These are phyloP conservation scores for Rhynchomys soricoides DNA, from an alignment of 2,113 vertebrate species.

Conservation along the genomic window DNA sequence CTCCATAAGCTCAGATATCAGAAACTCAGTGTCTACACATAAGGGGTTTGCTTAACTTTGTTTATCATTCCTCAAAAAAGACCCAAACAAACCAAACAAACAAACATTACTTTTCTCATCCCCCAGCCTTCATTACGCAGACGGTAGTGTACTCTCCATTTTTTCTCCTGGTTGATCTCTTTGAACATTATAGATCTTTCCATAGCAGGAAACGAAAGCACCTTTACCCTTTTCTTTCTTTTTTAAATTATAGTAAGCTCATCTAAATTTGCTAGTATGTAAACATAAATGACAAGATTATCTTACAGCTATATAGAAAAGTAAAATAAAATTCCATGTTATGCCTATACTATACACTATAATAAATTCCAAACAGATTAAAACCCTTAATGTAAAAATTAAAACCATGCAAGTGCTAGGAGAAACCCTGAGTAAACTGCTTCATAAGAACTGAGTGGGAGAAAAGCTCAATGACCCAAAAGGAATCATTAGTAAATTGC, in stretches of 20 bases:
- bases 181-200: background rate
- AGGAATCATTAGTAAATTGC: background rate
- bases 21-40: background rate
- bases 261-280: background rate
- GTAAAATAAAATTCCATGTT: background rate
- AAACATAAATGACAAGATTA: background rate
- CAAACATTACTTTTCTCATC: background rate
- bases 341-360: background rate
- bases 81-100: too few relatives aligned
- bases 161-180: background rate
- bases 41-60: background rate
- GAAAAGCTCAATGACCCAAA: background rate
- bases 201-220: background rate
- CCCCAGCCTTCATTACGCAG: background rate
- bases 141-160: background rate
- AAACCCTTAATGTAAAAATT: background rate
- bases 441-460: background rate
- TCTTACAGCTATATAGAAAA: background rate
- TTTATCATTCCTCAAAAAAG: background rate
- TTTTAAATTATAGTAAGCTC: background rate
- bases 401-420: background rate
- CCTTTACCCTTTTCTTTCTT: background rate
- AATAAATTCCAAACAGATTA: background rate
- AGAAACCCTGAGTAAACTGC: background rate
- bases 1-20: background rate